A percentile compares a stretch with the other conserved stretches of the same genome.
These are phyloP conservation scores for Seira ritae DNA, from an alignment of 2,888 invertebrate genomes.

Conservation along the genomic window DNA sequence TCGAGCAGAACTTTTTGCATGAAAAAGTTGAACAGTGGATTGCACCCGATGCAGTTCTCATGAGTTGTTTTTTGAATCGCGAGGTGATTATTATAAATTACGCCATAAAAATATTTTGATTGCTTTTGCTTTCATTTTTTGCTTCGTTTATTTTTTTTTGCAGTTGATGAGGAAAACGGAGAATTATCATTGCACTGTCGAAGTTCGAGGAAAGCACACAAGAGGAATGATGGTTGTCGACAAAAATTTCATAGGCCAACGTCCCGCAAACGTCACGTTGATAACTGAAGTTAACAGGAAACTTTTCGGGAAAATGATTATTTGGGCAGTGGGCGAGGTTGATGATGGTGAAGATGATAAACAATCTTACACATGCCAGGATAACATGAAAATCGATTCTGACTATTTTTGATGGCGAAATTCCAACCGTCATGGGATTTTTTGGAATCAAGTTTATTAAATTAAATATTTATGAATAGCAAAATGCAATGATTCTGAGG, in stretches of 20 bases:
- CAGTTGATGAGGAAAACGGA: conserved; percentile 62
- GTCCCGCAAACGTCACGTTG: conserved; percentile 74
- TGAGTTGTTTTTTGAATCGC: conserved; percentile 67
- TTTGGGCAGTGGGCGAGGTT: conserved; percentile 76
- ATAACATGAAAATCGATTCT: conserved; percentile 22
- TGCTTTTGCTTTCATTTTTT: not conserved
- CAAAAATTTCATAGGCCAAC: conserved; percentile 50
- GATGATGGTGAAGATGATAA: not conserved
- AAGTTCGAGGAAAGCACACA: conserved; percentile 79
- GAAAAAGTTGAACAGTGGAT: conserved; percentile 63
- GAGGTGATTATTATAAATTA: conserved; percentile 44
- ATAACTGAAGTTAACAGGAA: conserved; percentile 77
- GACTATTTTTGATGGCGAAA: conserved; percentile 45
- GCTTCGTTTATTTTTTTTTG: not conserved
- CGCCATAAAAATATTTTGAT: not conserved
- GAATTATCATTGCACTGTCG: conserved; percentile 77
- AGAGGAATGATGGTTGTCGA: conserved; percentile 82
- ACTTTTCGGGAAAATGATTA: conserved; percentile 77
- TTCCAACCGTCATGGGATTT: too few species aligned
- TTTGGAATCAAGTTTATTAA: too few species aligned
- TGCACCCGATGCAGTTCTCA: conserved; percentile 66
- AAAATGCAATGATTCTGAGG: too few species aligned
- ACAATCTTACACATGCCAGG: too few species aligned
- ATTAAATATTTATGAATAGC: too few species aligned
- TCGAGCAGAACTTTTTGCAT: conserved; percentile 75